Base-by-base conservation (phyloP, 1,140 invertebrate species). In the Cylas formicarius region DNA sequence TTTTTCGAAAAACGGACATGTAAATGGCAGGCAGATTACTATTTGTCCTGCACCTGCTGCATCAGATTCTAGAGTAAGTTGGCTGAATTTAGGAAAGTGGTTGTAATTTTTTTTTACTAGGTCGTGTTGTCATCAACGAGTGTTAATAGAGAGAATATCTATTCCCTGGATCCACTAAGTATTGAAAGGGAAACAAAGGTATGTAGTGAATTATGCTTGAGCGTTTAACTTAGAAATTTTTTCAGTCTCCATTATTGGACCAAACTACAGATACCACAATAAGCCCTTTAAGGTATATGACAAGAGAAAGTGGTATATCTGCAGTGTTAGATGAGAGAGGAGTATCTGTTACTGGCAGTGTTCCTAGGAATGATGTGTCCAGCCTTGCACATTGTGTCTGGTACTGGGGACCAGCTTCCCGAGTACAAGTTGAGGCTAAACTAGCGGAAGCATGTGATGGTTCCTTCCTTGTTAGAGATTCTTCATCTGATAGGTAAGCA, bases 401-500 rank as follows among this genome's bases (percentile, higher is more conserved):
- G 70, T 72, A 72, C 51, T 72, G 71, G 70, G 71, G 71, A 14
- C 68, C 70, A 31, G 68, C 71, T 26, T 65, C 68, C 6, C 61
- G 67, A 19, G 52, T 56, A 3, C 64, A 70, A 50, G 69, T 69
- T 2, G 68, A 72, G 54, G 62, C 63, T 11, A 67, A 67, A 16
- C 51, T 84, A 11, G 65, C 69, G n/a, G 73, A 77, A 43, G 77
- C 84, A 60, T 78, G 81, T 18, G 83, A 86, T 65, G 84, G 84
- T 41, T 77, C 84, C 42, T 88, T 88, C 66, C 66, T 88, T 27
- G 81, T 88, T 5, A 70, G 83, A 13, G 83, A 86, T 61, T 86
- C 82, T 8, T 80, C 79, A 1, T 81, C 82, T 43, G 76, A 82
- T 52, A 72, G 74, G 54, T 79, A 82, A 34, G 0, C 16, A 34